A percentile compares a stretch with the other conserved stretches of the same genome.
Conservation (phyloP, 2,797 vertebrate genomes). For the Galago senegalensis region DNA sequence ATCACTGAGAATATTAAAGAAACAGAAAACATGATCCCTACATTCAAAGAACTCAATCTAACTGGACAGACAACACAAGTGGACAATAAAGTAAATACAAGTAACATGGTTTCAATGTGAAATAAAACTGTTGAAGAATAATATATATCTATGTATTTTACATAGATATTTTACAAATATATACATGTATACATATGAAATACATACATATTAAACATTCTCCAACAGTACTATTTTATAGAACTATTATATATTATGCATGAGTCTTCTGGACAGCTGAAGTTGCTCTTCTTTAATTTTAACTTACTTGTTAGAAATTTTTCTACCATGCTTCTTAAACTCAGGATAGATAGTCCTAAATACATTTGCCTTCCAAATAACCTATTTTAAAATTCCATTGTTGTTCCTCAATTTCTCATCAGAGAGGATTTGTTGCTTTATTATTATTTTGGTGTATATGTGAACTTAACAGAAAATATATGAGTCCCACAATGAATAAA, state of each 20-base stretch:
- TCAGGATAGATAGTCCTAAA: not conserved
- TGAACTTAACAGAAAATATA: not conserved
- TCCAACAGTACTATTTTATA: not conserved
- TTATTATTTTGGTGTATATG: not conserved
- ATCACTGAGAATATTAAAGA: slow-evolving; percentile 1
- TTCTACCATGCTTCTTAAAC: slow-evolving; percentile 36
- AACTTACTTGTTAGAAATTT: slow-evolving; percentile 32
- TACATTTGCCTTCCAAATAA: slow-evolving; percentile 37
- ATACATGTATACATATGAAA: not conserved
- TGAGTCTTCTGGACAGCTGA: not conserved
- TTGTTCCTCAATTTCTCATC: not conserved
- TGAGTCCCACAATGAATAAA: not conserved
- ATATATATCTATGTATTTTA: not conserved
- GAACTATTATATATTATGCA: not conserved
- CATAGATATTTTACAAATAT: not conserved
- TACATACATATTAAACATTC: not conserved
- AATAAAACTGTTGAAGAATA: not conserved
- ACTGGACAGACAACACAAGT: not conserved
- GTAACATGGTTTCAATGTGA: not conserved
- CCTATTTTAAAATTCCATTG: not conserved
- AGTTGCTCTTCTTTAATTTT: slow-evolving; percentile 20
- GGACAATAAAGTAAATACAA: slow-evolving; percentile 3
- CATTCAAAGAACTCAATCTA: slow-evolving; percentile 15
- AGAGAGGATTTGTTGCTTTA: not conserved
- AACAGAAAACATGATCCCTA: slow-evolving; percentile 24